Conservation (phyloP, 2,113 vertebrate genomes). For the Recurvirostra avosetta region DNA sequence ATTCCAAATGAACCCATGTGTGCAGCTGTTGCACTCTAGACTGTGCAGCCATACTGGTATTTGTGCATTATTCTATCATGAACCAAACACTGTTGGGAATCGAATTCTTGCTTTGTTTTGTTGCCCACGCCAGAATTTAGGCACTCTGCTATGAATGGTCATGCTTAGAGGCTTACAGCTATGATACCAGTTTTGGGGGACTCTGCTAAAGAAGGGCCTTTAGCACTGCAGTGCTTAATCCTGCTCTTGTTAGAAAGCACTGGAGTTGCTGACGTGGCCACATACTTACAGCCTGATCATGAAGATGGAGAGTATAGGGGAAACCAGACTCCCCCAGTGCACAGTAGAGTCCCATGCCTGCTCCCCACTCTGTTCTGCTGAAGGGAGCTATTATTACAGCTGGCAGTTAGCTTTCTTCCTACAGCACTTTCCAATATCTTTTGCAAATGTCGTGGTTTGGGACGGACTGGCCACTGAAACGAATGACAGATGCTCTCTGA, state of each 20-base stretch:
- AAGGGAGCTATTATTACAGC: not conserved
- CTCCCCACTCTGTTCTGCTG: not conserved
- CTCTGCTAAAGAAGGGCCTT: not conserved
- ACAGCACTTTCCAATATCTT: not conserved
- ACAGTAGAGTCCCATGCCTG: too few relatives aligned
- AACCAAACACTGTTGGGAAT: not conserved
- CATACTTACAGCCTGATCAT: not conserved
- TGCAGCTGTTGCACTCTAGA: not conserved
- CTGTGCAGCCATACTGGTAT: not conserved
- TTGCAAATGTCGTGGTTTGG: not conserved
- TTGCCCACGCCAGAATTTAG: not conserved
- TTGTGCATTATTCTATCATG: not conserved
- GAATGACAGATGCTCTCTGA: not conserved
- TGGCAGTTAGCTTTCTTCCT: not conserved
- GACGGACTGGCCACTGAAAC: not conserved
- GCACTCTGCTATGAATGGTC: not conserved
- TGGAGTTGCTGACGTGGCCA: fast-evolving
- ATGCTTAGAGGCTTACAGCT: not conserved
- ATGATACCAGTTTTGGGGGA: not conserved
- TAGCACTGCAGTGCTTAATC: not conserved
- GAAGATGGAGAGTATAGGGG: not conserved
- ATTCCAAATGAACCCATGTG: not conserved
- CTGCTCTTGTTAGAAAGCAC: not conserved
- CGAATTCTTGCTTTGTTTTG: not conserved
- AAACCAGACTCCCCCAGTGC: not conserved